Evolutionary conservation across 2,797 vertebrate species (phyloP).

Genomic region (Pempheris klunzingeri): DNA sequence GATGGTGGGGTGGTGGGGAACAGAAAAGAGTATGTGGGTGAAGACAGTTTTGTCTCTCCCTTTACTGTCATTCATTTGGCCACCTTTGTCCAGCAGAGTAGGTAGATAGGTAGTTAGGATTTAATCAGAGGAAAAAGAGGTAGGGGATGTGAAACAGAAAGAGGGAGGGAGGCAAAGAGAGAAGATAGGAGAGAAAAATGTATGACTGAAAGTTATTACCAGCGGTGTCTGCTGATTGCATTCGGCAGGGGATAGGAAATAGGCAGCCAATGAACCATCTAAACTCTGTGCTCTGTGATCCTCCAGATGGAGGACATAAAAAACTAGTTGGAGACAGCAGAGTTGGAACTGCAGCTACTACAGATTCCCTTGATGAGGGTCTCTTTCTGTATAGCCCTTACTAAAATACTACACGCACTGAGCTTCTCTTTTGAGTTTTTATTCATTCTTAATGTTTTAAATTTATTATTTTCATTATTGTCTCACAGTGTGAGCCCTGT

Average conservation of each 20-base stretch:
- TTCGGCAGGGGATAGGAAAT: slow-evolving; percentile 87
- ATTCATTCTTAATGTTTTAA: not conserved
- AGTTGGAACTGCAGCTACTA: not conserved
- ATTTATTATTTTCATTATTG: not conserved
- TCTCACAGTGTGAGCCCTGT: not conserved
- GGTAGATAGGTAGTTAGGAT: slow-evolving; percentile 21
- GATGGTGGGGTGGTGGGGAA: not conserved
- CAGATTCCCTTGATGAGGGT: not conserved
- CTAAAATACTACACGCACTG: not conserved
- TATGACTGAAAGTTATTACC: slow-evolving; percentile 87
- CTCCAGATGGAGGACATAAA: slow-evolving; percentile 82
- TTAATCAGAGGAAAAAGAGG: slow-evolving; percentile 49
- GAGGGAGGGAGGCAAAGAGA: slow-evolving; percentile 34
- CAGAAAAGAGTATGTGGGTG: too few species aligned
- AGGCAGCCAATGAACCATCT: slow-evolving; percentile 85
- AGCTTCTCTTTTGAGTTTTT: not conserved
- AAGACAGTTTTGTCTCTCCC: slow-evolving; percentile 84
- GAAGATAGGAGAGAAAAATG: slow-evolving; percentile 55
- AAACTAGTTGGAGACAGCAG: slow-evolving; percentile 34
- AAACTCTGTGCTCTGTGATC: slow-evolving; percentile 83
- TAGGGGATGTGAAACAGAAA: slow-evolving; percentile 34
- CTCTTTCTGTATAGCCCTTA: not conserved
- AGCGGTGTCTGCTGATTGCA: slow-evolving; percentile 92
- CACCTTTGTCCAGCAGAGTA: slow-evolving; percentile 84
- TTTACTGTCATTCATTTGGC: slow-evolving; percentile 82